These are phyloP conservation scores for Strigamia crassipes DNA, from an alignment of 2,888 invertebrate species.

Conservation along the genomic window DNA sequence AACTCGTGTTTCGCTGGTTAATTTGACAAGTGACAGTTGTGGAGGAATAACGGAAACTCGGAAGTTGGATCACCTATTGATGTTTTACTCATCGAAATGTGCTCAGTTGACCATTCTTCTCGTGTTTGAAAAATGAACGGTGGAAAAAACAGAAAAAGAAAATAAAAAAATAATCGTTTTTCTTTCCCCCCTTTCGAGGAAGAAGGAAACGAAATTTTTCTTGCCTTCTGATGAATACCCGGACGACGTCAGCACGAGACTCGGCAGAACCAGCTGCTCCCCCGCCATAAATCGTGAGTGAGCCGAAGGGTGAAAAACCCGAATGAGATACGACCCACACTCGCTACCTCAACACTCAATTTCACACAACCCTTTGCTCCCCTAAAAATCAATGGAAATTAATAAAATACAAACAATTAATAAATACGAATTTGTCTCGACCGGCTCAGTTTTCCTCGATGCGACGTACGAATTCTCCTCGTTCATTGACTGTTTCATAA, in stretches of 20 bases:
- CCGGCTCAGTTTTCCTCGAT: no score
- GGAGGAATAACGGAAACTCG: not conserved
- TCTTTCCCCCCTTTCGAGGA: not conserved
- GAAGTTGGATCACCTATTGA: not conserved
- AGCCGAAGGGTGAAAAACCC: slow-evolving; percentile 21
- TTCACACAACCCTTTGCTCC: not conserved
- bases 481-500: no score
- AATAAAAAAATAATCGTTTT: not conserved
- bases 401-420: no score
- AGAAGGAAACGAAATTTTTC: not conserved
- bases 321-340: not conserved
- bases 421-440: no score
- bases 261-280: slow-evolving; percentile 16
- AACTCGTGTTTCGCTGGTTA: not conserved
- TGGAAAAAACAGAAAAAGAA: not conserved
- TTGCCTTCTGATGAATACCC: slow-evolving; percentile 14
- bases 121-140: not conserved
- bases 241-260: slow-evolving; percentile 1
- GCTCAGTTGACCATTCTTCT: not conserved
- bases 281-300: slow-evolving; percentile 2
- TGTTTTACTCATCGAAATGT: not conserved
- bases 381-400: not conserved
- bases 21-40: slow-evolving; percentile 24
- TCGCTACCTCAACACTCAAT: slow-evolving; percentile 21
- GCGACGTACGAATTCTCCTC: no score